Evolutionary conservation across 1,140 invertebrate genomes (phyloP).

Genomic region (Drosophila dunni): DNA sequence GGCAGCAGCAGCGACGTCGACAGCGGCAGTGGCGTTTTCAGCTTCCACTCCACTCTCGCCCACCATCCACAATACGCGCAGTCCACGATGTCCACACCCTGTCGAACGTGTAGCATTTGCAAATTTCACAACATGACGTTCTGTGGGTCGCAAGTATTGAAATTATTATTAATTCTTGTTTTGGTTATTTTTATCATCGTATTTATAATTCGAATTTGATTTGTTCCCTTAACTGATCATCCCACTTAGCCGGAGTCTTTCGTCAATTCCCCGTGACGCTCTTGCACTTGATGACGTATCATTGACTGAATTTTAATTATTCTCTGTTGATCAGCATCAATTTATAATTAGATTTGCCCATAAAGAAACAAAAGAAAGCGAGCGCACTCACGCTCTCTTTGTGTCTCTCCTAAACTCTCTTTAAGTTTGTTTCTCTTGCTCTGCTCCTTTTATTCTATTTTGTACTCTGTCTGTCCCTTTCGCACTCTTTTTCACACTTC

Average conservation of each 20-base stretch:
- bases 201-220: slow-evolving; percentile 42
- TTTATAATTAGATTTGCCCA: slow-evolving; percentile 18
- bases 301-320: background rate
- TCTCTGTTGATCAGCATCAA: background rate
- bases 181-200: slow-evolving; percentile 39
- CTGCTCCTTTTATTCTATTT: too few relatives aligned
- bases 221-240: slow-evolving; percentile 29
- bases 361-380: slow-evolving; percentile 18
- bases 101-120: background rate
- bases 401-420: background rate
- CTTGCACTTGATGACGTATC: slow-evolving; percentile 18
- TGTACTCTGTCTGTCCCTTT: too few relatives aligned
- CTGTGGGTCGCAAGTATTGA: slow-evolving; percentile 48
- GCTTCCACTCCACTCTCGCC: background rate
- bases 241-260: slow-evolving; percentile 1
- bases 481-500: background rate
- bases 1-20: background rate
- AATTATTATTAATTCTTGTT: slow-evolving; percentile 23
- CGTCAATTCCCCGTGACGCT: slow-evolving; percentile 28
- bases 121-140: slow-evolving; percentile 41
- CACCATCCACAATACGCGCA: background rate
- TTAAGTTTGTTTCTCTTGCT: too few relatives aligned
- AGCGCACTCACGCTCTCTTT: background rate
- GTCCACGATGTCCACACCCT: slow-evolving; percentile 19
- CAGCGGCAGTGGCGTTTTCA: too few relatives aligned